A percentile compares a stretch with the other conserved stretches of the same genome.
Evolutionary conservation across 37 sponge, comb jelly and placozoan genomes (phyloP).

Genomic region (Geodia barretti): DNA sequence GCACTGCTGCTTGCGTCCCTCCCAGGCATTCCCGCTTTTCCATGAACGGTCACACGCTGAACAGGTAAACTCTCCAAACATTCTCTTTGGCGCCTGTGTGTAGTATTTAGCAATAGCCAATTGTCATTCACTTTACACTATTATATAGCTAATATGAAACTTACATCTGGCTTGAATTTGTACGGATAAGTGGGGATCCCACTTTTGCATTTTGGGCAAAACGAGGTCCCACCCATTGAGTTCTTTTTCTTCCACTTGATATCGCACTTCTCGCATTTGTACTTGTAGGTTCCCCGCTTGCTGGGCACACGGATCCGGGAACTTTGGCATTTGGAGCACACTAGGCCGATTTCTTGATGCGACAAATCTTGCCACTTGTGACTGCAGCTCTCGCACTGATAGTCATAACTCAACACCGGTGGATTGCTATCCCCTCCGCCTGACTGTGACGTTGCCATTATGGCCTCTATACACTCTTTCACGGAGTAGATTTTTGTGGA

Average conservation of each 20-base stretch:
- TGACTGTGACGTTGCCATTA: too few species aligned
- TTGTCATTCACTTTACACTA: neutral
- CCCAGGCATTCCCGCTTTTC: neutral
- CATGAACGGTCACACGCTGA: neutral
- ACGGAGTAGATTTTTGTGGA: too few species aligned
- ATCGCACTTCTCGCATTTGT: constrained; percentile 17
- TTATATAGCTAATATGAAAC: neutral
- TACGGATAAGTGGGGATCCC: neutral
- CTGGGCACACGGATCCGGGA: too few species aligned
- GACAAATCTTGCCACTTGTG: too few species aligned
- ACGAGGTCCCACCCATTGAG: neutral
- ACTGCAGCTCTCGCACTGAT: too few species aligned
- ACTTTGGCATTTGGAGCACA: too few species aligned
- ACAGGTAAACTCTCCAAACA: neutral
- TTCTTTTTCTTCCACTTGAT: constrained; percentile 25
- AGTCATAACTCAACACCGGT: too few species aligned
- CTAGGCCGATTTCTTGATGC: too few species aligned
- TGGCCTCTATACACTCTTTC: too few species aligned
- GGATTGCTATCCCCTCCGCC: too few species aligned
- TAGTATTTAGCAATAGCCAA: neutral
- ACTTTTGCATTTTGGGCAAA: neutral
- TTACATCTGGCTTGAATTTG: constrained; percentile 1
- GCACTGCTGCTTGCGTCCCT: neutral
- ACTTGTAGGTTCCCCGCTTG: too few species aligned
- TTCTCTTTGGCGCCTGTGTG: neutral